phyloP scores from a whole-genome alignment of 2,113 vertebrate genomes.

The Poecile atricapillus region DNA sequence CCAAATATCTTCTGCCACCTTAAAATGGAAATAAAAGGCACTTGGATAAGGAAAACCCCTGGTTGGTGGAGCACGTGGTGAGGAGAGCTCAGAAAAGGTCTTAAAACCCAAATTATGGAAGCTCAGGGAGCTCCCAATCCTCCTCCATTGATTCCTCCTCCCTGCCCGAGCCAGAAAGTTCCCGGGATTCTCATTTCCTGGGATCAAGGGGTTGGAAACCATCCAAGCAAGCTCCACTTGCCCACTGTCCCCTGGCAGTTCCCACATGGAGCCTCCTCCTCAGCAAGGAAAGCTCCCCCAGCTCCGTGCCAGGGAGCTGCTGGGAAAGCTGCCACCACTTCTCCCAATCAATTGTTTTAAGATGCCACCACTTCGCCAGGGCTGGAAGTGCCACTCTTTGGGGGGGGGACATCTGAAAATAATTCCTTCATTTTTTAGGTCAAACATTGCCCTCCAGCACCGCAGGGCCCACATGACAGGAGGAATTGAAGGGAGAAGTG shows the following conservation, averaged over 20 bases:
- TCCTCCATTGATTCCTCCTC: not conserved
- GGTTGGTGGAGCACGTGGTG: not conserved
- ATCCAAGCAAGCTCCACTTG: not conserved
- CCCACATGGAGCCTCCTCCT: not conserved
- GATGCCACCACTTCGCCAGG: conserved; percentile 30
- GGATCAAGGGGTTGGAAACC: not conserved
- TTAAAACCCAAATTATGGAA: not conserved
- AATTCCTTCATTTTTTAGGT: conserved; percentile 55
- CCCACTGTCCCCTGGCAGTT: not conserved
- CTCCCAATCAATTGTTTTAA: conserved; percentile 48
- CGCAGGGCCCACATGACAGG: conserved; percentile 14
- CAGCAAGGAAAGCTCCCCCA: conserved; percentile 16
- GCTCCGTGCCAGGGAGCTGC: conserved; percentile 40
- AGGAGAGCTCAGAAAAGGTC: not conserved
- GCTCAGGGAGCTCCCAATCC: not conserved
- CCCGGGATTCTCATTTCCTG: not conserved
- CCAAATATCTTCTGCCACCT: not conserved
- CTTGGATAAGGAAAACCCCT: not conserved
- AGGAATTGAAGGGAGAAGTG: not conserved
- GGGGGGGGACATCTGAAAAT: conserved; percentile 47
- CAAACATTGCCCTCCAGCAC: conserved; percentile 47
- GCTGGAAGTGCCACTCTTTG: conserved; percentile 44
- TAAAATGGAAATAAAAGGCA: not conserved
- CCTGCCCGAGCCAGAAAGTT: not conserved
- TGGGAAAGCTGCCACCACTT: conserved; percentile 53